phyloP scores from a whole-genome alignment of 2,113 vertebrate species.

The Deroptyus accipitrinus region DNA sequence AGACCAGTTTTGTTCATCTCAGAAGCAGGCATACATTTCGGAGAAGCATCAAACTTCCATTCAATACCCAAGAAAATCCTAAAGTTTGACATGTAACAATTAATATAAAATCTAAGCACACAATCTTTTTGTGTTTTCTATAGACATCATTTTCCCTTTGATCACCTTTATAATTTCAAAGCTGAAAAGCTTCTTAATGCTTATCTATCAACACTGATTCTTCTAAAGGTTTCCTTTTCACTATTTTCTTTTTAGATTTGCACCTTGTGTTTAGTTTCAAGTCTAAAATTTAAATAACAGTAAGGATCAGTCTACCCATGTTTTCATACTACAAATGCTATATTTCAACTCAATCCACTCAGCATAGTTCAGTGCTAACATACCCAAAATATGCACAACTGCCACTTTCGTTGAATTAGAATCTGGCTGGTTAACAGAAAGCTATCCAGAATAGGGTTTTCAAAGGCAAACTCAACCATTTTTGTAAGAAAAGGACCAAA shows the following conservation, averaged over 20 bases:
- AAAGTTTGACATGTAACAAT: not conserved
- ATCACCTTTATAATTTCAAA: not conserved
- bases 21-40: not conserved
- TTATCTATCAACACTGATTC: not conserved
- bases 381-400: not conserved
- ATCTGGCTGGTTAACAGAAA: not conserved
- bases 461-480: not conserved
- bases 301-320: not conserved
- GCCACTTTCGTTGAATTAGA: not conserved
- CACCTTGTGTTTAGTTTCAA: not conserved
- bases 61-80: not conserved
- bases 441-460: not conserved
- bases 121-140: not conserved
- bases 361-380: not conserved
- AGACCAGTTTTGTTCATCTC: not conserved
- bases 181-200: not conserved
- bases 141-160: not conserved
- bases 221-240: not conserved
- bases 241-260: not conserved
- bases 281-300: not conserved
- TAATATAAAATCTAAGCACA: not conserved
- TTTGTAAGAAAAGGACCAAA: not conserved
- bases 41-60: not conserved
- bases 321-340: not conserved
- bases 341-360: not conserved